Conservation (phyloP, 2,113 vertebrate species). For the Trogon surrucura region DNA sequence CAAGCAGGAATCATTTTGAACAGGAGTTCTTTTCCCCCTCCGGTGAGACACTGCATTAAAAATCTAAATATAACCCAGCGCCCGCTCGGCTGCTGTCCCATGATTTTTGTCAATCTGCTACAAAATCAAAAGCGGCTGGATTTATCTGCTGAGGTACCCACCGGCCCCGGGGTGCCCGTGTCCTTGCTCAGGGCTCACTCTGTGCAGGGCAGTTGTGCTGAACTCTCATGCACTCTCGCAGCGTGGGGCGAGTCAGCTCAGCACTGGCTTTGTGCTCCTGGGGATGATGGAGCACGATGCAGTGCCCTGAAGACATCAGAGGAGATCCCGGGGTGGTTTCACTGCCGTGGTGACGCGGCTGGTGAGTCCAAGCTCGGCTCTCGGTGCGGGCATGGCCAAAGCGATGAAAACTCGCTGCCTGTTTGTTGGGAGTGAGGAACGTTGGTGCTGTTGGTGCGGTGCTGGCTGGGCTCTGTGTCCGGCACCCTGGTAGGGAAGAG, state of each 20-base stretch:
- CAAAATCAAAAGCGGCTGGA: background rate
- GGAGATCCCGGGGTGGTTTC: background rate
- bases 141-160: background rate
- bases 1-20: background rate
- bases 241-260: accelerated
- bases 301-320: background rate
- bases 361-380: background rate
- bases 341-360: accelerated
- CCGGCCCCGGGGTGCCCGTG: no score
- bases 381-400: background rate
- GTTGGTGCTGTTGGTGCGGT: accelerated
- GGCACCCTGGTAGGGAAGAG: accelerated
- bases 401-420: accelerated
- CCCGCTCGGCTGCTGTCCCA: background rate
- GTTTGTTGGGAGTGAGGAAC: background rate
- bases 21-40: background rate
- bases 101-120: background rate
- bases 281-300: background rate
- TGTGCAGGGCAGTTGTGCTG: accelerated
- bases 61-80: background rate
- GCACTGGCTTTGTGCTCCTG: accelerated
- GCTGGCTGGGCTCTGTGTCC: background rate
- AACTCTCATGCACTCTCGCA: accelerated
- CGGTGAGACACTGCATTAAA: background rate
- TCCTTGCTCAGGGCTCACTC: background rate